Evolutionary conservation across 35 echinoderm and acorn worm species (phyloP), one percentile per base, ranked within the genome.

Genomic region (Diadema setosum): DNA sequence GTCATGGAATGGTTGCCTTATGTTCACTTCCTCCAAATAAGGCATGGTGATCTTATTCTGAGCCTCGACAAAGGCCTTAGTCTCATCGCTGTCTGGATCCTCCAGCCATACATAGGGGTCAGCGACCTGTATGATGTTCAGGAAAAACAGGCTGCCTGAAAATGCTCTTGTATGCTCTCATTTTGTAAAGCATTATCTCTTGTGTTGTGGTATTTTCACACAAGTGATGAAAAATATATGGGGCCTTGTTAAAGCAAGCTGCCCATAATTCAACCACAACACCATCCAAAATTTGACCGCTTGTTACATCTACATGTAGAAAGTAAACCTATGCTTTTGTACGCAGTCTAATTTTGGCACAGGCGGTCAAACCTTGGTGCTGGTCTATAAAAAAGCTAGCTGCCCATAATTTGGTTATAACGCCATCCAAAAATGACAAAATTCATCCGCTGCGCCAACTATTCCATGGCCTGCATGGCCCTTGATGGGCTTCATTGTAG

Each of bases 61-160:
- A 18, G 91, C 95, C 42, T 98, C 92, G 20, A 98, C 95, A 94
- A 98, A 98, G 25, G 95, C 91, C 73, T 98, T 91, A 9, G 95
- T 98, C 39, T 94, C 95, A 21, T 98, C 92, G 5, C 91, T 65
- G 49, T 98, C 95, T 45, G 95, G 95, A 45, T 98, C 95, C 49
- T 98, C 95, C 57, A 94, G 25, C 95, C 95, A 98, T 1, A 60
- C 80, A 81, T 98, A 98, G 0, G 95, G 95, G 65, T 98, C 95
- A 14, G 85, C 48, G 26, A 98, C 88, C 95, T 96, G 81, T 40
- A 69, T 29, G 27, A 34, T 12, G 27, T 31, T 8, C 29, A 17
- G 36, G 24, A 65, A 23, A 30, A 15, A 65, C 26, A 31, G 1
- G 17, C 26, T 31, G 56, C 0, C 12, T 31, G 23, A 65, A 2